Evolutionary conservation across 2,888 invertebrate species (phyloP), one percentile per base, ranked within the genome.

Genomic region (Autographa pulchrina): DNA sequence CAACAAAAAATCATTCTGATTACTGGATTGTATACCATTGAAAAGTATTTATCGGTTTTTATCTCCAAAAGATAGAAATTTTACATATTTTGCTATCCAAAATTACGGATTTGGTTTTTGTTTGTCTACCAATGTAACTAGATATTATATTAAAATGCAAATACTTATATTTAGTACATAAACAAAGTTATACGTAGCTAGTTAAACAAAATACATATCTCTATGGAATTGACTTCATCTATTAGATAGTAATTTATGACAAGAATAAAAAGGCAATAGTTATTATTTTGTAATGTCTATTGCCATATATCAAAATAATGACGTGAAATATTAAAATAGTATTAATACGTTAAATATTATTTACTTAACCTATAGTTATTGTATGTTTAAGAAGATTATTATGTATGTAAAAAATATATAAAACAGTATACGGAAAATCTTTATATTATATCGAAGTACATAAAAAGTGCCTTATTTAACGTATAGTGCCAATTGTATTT

Each of bases 401-500:
- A 48, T 48, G n/a, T 48, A 48, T 48, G 48, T n/a, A 48, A n/a
- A 38, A 11, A 11, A 11, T 11, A 38, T 38, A 38, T 38, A 38
- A 9, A 38, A 38, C 38, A 25, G 54, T 25, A 14, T 56, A 25
- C 54, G 25, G 13, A 25, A 56, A 13, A 20, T 56, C n/a, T 61
- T 20, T 41, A 59, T 48, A 48, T 62, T 14, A 70, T 62, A 18
- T 32, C 6, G 56, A 66, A 70, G 78, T 75, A 80, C 79, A 78
- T 61, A 73, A 70, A 38, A 82, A 72, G 81, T 81, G 77, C 75
- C 84, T 81, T 71, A 72, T 58, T 41, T 48, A 14, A 62, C 65
- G 63, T 64, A 32, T 65, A 62, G 73, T 72, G 74, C 67, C 70
- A 69, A 77, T 73, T 62, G 67, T 72, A 63, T 59, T 58, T 71